Percentiles rank a stretch among this genome's conserved stretches.
These are phyloP conservation scores for Hemibagrus wyckioides DNA, from an alignment of 2,113 vertebrate genomes.

Conservation along the genomic window DNA sequence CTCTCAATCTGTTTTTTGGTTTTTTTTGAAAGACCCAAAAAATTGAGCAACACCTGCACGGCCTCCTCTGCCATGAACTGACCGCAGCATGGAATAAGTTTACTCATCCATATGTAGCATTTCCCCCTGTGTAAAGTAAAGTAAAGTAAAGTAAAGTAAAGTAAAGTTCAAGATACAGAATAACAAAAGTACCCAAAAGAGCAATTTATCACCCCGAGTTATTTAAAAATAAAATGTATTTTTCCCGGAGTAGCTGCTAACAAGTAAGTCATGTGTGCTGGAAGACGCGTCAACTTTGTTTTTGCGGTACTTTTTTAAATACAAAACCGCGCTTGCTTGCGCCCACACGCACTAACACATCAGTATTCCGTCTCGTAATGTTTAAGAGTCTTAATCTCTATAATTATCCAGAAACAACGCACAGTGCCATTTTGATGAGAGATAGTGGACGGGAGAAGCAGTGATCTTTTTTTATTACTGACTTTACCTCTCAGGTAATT, in stretches of 20 bases:
- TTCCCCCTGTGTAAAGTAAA: not conserved
- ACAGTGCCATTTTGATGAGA: not conserved
- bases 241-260: not conserved
- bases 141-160: too few relatives aligned
- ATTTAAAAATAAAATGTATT: not conserved
- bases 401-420: slow-evolving; percentile 10
- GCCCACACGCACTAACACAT: slow-evolving; percentile 10
- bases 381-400: slow-evolving; percentile 19
- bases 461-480: slow-evolving; percentile 31
- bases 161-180: not conserved
- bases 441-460: slow-evolving; percentile 8
- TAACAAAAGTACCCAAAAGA: not conserved
- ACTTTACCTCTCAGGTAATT: slow-evolving; percentile 48
- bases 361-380: not conserved
- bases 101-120: not conserved
- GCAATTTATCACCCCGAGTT: too few relatives aligned
- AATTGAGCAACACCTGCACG: not conserved
- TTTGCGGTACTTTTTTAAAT: not conserved
- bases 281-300: not conserved
- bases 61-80: not conserved
- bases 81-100: too few relatives aligned
- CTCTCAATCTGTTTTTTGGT: not conserved
- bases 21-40: not conserved
- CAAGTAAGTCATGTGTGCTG: not conserved
- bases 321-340: slow-evolving; percentile 24